Percentiles rank a stretch among this genome's conserved stretches.
Evolutionary conservation across 2,888 invertebrate genomes (phyloP).

Genomic region (Torymus aiolomorphi): DNA sequence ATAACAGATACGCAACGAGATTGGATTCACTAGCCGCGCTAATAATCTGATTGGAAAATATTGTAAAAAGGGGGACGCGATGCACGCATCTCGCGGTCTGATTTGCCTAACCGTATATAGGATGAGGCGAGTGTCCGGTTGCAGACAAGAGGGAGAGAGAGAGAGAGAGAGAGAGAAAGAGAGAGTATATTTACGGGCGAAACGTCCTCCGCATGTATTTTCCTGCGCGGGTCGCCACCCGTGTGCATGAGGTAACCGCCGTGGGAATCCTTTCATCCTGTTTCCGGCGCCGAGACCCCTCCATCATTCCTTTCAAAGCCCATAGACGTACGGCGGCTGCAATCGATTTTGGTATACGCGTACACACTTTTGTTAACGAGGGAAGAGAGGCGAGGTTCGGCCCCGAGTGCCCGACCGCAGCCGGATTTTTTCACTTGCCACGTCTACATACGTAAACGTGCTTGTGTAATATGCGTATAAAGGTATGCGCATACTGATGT

Average conservation of each 20-base stretch:
- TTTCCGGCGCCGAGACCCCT: neutral
- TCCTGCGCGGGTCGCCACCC: neutral
- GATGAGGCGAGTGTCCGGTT: neutral
- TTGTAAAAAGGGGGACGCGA: neutral
- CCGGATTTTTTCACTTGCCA: slow-evolving; percentile 39
- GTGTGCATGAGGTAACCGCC: slow-evolving; percentile 6
- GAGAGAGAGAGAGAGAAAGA: neutral
- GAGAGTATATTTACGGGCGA: slow-evolving; percentile 25
- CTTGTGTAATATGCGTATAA: neutral
- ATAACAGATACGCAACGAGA: too few species aligned
- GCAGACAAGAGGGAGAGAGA: neutral
- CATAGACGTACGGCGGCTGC: neutral
- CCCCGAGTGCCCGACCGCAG: slow-evolving; percentile 24
- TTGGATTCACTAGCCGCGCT: too few species aligned
- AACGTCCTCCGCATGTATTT: slow-evolving; percentile 14
- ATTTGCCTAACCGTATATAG: neutral
- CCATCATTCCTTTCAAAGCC: too few species aligned
- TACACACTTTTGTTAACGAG: slow-evolving; percentile 30
- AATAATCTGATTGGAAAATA: too few species aligned
- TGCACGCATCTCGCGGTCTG: neutral
- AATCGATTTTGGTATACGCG: neutral
- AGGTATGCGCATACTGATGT: too few species aligned
- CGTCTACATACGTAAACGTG: too few species aligned
- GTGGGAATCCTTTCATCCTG: slow-evolving; percentile 45
- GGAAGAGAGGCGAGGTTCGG: slow-evolving; percentile 1